Base-by-base conservation (phyloP, 1,140 invertebrate species). In the Nasonia giraulti region DNA sequence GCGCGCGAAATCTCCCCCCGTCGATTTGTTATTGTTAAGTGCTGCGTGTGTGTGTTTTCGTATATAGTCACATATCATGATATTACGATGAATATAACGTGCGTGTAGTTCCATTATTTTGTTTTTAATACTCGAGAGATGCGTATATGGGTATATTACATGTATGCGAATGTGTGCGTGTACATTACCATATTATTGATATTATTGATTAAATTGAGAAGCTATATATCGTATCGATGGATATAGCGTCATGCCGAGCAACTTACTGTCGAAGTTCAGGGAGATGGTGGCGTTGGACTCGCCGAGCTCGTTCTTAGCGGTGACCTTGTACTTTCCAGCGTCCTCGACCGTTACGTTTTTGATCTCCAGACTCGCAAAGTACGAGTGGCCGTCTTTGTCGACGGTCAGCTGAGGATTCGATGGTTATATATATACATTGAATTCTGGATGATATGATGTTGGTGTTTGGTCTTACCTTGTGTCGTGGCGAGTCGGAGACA, bases 181-280 rank as follows among this genome's bases (percentile, higher is more conserved):
- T 71, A 62, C 12, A 71, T 11, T 33, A 71, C 69, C 27, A 27
- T 27, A 27, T 77, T 77, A 78, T 33, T 33, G 33, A 33, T 33
- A 69, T 68, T 40, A 40, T 37, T 20, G 8, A 75, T 1, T 37
- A 11, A 75, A 27, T 1, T 3, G 20, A 31, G 23, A 84, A 74
- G 66, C 76, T 73, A 62, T 40, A 27, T 27, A 27, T 27, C 6
- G 40, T 11, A 27, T 5, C 5, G 33, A 62, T 62, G 55, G 20
- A 62, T 62, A 62, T 62, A 62, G 5, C n/a, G 73, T 75, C 37
- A 2, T 10, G 37, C 68, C 33, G 20, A 80, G 80, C 80, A 90
- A 97, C 97, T 98, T 96, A 98, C 98, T 98, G 95, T 99, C 98
- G 94, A 99, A 99, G 94, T 99, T 99, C 80, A 99, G 95, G 93